Percentiles rank a stretch among this genome's conserved stretches.
phyloP scores from a whole-genome alignment of 2,888 invertebrate genomes.

The Kryphioiulus occultus region DNA sequence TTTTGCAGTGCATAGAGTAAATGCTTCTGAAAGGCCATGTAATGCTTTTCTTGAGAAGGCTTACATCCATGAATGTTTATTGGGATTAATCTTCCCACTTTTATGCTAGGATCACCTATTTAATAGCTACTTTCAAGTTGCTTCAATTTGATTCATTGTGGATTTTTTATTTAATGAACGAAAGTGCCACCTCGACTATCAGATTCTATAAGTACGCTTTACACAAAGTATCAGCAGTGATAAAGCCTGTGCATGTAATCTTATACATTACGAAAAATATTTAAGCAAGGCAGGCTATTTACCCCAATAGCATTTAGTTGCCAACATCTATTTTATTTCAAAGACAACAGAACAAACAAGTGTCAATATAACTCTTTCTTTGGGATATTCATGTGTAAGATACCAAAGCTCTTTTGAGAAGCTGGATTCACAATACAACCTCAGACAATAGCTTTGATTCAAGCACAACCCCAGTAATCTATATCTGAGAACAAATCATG shows the following conservation, averaged over 20 bases:
- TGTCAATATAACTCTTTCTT: neutral
- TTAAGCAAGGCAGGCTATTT: neutral
- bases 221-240: neutral
- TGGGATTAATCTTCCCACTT: neutral
- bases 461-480: neutral
- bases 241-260: neutral
- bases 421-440: neutral
- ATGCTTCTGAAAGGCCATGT: neutral
- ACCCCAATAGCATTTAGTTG: no score
- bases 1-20: neutral
- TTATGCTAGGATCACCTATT: neutral
- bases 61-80: conserved; percentile 6
- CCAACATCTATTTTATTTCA: no score
- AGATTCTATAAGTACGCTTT: neutral
- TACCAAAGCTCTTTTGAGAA: no score
- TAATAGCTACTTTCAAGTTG: conserved; percentile 24
- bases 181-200: conserved; percentile 12
- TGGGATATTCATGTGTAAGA: neutral
- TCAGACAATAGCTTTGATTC: neutral
- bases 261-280: no score
- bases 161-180: neutral
- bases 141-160: neutral
- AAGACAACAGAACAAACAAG: neutral
- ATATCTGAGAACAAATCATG: neutral
- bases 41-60: neutral